These are phyloP conservation scores for Eublepharis macularius DNA, from an alignment of 2,113 vertebrate species.

Conservation along the genomic window DNA sequence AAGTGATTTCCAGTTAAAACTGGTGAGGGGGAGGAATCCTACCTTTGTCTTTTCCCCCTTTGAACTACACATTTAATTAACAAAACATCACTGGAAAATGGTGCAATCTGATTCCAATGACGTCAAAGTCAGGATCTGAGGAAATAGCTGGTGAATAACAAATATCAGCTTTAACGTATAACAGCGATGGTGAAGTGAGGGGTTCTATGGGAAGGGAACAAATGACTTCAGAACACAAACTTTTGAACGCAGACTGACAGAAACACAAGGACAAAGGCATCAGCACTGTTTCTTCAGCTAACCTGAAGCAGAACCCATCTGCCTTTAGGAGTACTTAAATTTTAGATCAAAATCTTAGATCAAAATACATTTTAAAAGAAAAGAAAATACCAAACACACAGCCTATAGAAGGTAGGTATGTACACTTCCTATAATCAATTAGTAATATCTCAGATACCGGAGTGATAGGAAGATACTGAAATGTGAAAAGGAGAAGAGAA, in stretches of 20 bases:
- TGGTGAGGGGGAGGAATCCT: neutral
- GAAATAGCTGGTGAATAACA: constrained; percentile 25
- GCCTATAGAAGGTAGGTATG: no score
- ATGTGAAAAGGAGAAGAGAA: no score
- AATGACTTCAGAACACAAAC: constrained; percentile 43
- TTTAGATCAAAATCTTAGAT: no score
- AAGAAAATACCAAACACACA: no score
- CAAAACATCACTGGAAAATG: constrained; percentile 42
- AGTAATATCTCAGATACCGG: no score
- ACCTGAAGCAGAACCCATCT: no score
- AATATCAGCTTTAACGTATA: constrained; percentile 11
- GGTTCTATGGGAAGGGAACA: constrained; percentile 1
- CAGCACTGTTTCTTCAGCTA: neutral
- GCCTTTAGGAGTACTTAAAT: no score
- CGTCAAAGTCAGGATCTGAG: constrained; percentile 44
- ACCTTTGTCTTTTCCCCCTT: neutral
- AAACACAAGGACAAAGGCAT: constrained; percentile 15
- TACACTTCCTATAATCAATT: no score
- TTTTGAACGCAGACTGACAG: constrained; percentile 34
- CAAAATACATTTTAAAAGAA: no score
- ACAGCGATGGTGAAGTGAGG: neutral
- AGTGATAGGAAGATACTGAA: no score
- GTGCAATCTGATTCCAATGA: constrained; percentile 26
- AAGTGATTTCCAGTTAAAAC: neutral
- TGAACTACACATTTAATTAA: constrained; percentile 5